Evolutionary conservation across 2,888 invertebrate species (phyloP).

Genomic region (Zygothrica quintamaculata): DNA sequence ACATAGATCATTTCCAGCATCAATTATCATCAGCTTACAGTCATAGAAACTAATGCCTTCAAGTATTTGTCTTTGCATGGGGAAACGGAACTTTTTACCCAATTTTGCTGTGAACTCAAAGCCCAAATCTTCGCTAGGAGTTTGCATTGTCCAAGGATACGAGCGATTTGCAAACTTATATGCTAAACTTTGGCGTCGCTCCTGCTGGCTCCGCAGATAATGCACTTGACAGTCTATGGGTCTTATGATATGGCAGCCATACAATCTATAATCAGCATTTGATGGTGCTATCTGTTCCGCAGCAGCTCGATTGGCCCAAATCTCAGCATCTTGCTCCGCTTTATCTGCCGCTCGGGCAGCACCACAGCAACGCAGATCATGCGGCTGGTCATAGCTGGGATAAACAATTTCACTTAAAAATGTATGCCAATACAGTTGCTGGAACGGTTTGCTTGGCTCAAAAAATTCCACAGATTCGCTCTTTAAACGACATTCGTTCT

Average conservation of each 20-base stretch:
- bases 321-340: slow-evolving; percentile 27
- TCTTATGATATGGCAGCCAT: slow-evolving; percentile 37
- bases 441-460: slow-evolving; percentile 61
- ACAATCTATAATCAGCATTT: slow-evolving; percentile 5
- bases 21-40: slow-evolving; percentile 74
- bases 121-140: slow-evolving; percentile 42
- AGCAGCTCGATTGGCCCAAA: slow-evolving; percentile 21
- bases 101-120: slow-evolving; percentile 55
- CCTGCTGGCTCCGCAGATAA: slow-evolving; percentile 29
- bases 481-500: slow-evolving; percentile 63
- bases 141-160: slow-evolving; percentile 71
- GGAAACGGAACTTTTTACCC: slow-evolving; percentile 37
- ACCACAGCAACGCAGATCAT: slow-evolving; percentile 50
- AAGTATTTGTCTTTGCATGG: slow-evolving; percentile 65
- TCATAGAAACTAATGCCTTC: slow-evolving; percentile 56
- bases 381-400: slow-evolving; percentile 55
- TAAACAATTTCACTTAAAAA: slow-evolving; percentile 63
- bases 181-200: slow-evolving; percentile 66
- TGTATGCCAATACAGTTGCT: slow-evolving; percentile 64
- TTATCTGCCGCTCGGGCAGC: slow-evolving; percentile 22
- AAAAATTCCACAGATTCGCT: slow-evolving; percentile 53
- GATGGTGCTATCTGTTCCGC: slow-evolving; percentile 7
- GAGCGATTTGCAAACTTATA: slow-evolving; percentile 71
- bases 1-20: slow-evolving; percentile 61
- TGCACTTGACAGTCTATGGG: slow-evolving; percentile 51